Conservation (phyloP, 2,113 vertebrate genomes). For the Atlantisia rogersi region DNA sequence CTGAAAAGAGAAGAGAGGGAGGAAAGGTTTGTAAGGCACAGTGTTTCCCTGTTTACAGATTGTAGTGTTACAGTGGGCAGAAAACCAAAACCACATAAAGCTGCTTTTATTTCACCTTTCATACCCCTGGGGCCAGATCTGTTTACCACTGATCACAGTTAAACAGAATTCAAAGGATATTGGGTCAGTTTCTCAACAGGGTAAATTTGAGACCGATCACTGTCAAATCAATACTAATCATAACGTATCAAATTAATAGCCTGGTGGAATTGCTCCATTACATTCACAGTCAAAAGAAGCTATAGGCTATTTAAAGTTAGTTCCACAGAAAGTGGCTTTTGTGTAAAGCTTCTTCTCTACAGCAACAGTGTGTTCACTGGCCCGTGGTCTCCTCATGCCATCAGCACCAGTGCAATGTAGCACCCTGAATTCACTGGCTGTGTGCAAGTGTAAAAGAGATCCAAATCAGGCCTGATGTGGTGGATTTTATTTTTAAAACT, state of each 20-base stretch:
- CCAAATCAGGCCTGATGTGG: not conserved
- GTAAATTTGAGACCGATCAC: not conserved
- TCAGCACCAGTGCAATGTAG: not conserved
- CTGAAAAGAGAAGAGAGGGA: constrained; percentile 70
- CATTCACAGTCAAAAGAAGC: not conserved
- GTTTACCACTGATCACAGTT: not conserved
- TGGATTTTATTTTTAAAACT: not conserved
- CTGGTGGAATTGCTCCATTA: not conserved
- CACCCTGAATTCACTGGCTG: not conserved
- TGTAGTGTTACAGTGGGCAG: not conserved
- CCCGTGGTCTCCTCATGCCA: not conserved
- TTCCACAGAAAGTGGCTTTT: not conserved
- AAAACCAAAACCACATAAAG: not conserved
- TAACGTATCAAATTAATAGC: not conserved
- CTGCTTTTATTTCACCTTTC: not conserved
- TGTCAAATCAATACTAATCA: not conserved
- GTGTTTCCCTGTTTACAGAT: not conserved
- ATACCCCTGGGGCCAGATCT: not conserved
- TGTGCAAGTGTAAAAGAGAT: not conserved
- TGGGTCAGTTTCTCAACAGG: not conserved
- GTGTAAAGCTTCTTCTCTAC: not conserved
- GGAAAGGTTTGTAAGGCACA: not conserved
- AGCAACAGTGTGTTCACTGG: not conserved
- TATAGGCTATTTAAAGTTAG: not conserved
- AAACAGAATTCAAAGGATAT: not conserved